Percentiles rank a stretch among this genome's conserved stretches.
phyloP scores from a whole-genome alignment of 2,888 invertebrate species.

The Octonoba sinensis region DNA sequence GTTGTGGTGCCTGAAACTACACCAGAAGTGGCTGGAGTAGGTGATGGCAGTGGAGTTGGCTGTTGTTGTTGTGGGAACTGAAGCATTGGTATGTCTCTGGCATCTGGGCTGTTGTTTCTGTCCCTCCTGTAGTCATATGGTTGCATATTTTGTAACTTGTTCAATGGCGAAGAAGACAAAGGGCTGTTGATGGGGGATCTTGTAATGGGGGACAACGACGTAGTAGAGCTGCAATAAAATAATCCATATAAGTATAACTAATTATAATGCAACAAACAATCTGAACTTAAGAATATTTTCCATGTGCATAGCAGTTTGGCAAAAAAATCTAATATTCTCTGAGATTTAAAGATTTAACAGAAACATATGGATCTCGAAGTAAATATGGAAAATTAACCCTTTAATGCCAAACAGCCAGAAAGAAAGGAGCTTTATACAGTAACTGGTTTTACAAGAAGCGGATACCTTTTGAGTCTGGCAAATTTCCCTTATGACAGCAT shows the following conservation, averaged over 20 bases:
- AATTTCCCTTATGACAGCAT: too few relatives aligned
- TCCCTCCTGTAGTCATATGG: slow-evolving; percentile 89
- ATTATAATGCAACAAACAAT: background rate
- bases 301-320: too few relatives aligned
- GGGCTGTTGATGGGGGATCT: slow-evolving; percentile 74
- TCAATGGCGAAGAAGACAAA: slow-evolving; percentile 79
- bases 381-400: too few relatives aligned
- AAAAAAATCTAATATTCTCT: too few relatives aligned
- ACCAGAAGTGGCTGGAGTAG: slow-evolving; percentile 63
- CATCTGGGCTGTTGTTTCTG: slow-evolving; percentile 49
- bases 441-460: too few relatives aligned
- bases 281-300: background rate
- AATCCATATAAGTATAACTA: slow-evolving; percentile 15
- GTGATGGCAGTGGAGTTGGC: slow-evolving; percentile 67
- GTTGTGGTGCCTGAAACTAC: slow-evolving; percentile 72
- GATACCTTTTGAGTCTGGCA: too few relatives aligned
- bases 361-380: too few relatives aligned
- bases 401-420: too few relatives aligned
- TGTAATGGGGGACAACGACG: slow-evolving; percentile 65
- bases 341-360: too few relatives aligned
- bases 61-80: slow-evolving; percentile 38
- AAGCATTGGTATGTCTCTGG: slow-evolving; percentile 27
- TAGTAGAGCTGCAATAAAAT: slow-evolving; percentile 48
- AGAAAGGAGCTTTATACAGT: too few relatives aligned
- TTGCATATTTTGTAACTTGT: slow-evolving; percentile 93